Evolutionary conservation across 2,797 vertebrate genomes (phyloP).

Genomic region (Hoplostethus mediterraneus): DNA sequence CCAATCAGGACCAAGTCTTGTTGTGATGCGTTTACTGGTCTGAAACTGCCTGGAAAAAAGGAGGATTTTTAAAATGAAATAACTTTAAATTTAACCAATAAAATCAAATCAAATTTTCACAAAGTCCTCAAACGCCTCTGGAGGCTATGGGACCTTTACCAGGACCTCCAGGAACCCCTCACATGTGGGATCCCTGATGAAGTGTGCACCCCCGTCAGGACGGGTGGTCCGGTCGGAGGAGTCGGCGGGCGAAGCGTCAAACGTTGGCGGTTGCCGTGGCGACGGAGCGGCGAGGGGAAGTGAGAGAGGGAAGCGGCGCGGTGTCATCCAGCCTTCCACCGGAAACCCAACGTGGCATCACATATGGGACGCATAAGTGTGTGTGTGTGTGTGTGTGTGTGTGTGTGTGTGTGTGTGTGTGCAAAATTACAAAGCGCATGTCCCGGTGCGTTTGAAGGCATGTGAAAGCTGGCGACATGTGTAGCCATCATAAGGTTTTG

Average conservation of each 20-base stretch:
- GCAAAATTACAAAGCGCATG: constrained; percentile 73
- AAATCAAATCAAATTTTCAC: no score
- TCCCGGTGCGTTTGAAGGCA: constrained; percentile 73
- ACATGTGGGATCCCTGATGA: no score
- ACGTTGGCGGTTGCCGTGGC: constrained; percentile 85
- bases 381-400: constrained; percentile 61
- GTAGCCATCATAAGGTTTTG: constrained; percentile 91
- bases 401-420: constrained; percentile 64
- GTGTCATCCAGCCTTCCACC: constrained; percentile 90
- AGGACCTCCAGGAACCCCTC: no score
- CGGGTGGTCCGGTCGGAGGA: no score
- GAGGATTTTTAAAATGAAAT: no score
- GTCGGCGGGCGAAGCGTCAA: constrained; percentile 78
- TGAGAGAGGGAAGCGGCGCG: constrained; percentile 75
- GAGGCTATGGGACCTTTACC: no score
- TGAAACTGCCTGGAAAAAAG: no score
- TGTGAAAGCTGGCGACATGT: constrained; percentile 93
- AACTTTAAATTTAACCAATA: no score
- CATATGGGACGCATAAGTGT: constrained; percentile 95
- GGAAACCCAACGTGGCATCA: constrained; percentile 96
- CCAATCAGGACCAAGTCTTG: no score
- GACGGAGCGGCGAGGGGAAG: constrained; percentile 34
- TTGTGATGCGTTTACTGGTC: no score
- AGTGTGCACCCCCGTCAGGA: no score
- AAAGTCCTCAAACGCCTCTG: no score